Evolutionary conservation across 1,140 invertebrate species (phyloP), one percentile per base, ranked within the genome.

Genomic region (Palaemon carinicauda): DNA sequence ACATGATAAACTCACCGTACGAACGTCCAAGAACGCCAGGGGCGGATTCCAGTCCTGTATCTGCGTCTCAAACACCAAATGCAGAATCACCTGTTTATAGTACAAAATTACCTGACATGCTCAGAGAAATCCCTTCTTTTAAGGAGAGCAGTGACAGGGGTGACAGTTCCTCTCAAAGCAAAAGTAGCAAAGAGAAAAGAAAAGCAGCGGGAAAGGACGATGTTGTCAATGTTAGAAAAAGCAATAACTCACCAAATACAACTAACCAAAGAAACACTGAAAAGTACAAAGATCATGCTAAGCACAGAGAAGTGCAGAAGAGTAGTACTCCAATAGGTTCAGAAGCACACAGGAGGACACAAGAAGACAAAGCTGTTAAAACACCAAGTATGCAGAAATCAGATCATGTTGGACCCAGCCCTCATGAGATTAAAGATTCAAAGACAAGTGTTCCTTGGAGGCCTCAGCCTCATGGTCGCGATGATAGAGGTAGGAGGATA

Each of bases 21-120:
- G 84, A 86, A 17, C 56, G 84, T 21, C 84, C 84, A 21, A 86
- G 75, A 33, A 86, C 84, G 14, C 84, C 84, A 17, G 84, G 84
- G 17, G 84, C 60, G 24, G 65, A 31, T 15, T 86, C 84, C 12
- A 69, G 65, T 69, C 50, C 60, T 9, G 33, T 65, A 19, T 80
- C 75, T n/a, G 80, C 60, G 1, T 75, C 75, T 15, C 77, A 56
- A 0, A 73, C 77, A 17, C 53, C 82, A 41, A 74, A 73, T 14
- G 77, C 75, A 31, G 82, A 83, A 1, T 77, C 82, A 1, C 73
- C 78, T 10, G 21, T 17, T 9, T 21, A 27, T 41, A 41, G 41
- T 41, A 41, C 41, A 41, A 41, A 41, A 41, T 41, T 41, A 41
- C 41, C 41, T 41, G 41, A 41, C 7, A 41, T 41, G 41, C 41